A percentile compares a stretch with the other conserved stretches of the same genome.
phyloP scores from a whole-genome alignment of 2,797 vertebrate genomes.

The Ptychobarbus kaznakovi region DNA sequence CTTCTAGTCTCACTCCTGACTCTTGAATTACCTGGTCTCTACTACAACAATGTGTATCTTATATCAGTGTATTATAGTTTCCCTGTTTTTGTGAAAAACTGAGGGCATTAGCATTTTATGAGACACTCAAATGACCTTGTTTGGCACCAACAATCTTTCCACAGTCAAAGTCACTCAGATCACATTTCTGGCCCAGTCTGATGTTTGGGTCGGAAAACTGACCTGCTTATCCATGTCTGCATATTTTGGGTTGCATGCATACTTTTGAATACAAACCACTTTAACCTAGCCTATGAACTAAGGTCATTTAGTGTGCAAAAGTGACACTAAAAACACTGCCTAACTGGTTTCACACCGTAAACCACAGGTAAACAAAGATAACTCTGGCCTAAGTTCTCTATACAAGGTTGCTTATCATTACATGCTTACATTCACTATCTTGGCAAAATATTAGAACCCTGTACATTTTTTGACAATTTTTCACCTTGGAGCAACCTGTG shows the following conservation, averaged over 20 bases:
- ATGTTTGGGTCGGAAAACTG: conserved; percentile 6
- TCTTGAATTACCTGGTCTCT: not conserved
- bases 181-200: not conserved
- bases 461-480: not conserved
- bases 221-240: conserved; percentile 4
- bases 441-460: not conserved
- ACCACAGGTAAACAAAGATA: conserved; percentile 24
- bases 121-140: not conserved
- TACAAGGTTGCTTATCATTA: not conserved
- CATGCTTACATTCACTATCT: not conserved
- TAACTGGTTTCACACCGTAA: conserved; percentile 31
- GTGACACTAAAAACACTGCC: conserved; percentile 42
- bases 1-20: not conserved
- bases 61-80: not conserved
- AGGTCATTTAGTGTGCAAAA: conserved; percentile 15
- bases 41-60: not conserved
- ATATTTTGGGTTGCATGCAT: conserved; percentile 19
- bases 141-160: not conserved
- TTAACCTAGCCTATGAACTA: conserved; percentile 11
- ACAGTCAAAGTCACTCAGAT: conserved; percentile 2
- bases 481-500: not conserved
- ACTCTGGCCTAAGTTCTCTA: not conserved
- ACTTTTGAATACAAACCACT: conserved; percentile 6
- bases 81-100: not conserved
- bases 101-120: conserved; percentile 2